Evolutionary conservation across 2,888 invertebrate species (phyloP).

Genomic region (Sphecodes monilicornis): DNA sequence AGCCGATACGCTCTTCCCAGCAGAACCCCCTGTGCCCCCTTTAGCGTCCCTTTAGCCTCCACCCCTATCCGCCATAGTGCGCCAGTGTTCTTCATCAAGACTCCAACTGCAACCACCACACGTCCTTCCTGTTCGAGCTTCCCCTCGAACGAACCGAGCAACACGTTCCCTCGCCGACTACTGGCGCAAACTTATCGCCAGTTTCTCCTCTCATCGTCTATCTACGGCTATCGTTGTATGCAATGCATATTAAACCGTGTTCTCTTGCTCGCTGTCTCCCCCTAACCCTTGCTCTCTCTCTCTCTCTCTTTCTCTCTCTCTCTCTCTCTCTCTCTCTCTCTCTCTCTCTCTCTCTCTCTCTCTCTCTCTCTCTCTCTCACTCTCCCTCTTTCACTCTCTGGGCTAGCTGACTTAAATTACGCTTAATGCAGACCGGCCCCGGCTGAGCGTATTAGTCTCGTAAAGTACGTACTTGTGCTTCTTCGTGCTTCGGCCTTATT

Average conservation of each 20-base stretch:
- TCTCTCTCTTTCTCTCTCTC: too few relatives aligned
- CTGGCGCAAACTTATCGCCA: constrained; percentile 28
- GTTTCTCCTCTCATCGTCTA: constrained; percentile 33
- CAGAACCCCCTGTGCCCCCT: background rate
- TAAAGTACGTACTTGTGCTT: constrained; percentile 37
- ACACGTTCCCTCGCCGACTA: constrained; percentile 25
- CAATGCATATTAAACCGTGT: constrained; percentile 47
- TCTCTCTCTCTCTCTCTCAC: background rate
- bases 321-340: too few relatives aligned
- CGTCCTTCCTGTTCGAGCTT: constrained; percentile 37
- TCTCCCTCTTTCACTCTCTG: background rate
- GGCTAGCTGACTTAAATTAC: constrained; percentile 41
- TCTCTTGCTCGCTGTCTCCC: background rate
- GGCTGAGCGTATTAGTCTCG: constrained; percentile 28
- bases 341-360: background rate
- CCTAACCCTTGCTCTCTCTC: too few relatives aligned
- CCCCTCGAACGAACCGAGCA: constrained; percentile 21
- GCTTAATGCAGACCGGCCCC: constrained; percentile 28
- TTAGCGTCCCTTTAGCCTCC: background rate
- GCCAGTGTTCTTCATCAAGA: constrained; percentile 33
- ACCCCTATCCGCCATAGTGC: constrained; percentile 2
- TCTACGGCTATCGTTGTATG: constrained; percentile 43
- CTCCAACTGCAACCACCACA: constrained; percentile 42
- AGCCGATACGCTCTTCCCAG: constrained; percentile 38
- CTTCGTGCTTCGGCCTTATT: constrained; percentile 46